Percentiles rank a stretch among this genome's conserved stretches.
Conservation (phyloP, 2,113 vertebrate genomes). For the Scartelaos histophorus region DNA sequence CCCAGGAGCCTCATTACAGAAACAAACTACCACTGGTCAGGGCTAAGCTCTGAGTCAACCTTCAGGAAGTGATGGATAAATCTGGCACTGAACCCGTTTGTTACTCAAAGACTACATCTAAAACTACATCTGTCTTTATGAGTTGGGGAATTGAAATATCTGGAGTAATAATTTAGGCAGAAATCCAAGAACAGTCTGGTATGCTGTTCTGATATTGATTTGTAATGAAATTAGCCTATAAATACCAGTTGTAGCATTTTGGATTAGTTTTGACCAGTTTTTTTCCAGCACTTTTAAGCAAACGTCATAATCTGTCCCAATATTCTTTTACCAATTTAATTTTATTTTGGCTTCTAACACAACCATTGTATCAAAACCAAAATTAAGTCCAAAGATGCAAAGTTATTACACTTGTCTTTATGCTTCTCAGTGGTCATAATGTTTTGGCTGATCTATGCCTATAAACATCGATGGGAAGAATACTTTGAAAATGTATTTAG, state of each 20-base stretch:
- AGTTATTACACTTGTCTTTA: too few species aligned
- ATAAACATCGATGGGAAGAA: too few species aligned
- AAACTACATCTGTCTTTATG: slow-evolving; percentile 38
- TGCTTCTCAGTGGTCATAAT: background rate
- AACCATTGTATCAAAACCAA: too few species aligned
- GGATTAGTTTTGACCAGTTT: too few species aligned
- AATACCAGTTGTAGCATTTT: too few species aligned
- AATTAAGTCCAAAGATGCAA: too few species aligned
- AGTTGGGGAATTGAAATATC: slow-evolving; percentile 20
- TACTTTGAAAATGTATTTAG: too few species aligned
- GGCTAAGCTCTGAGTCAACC: slow-evolving; percentile 1
- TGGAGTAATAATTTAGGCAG: slow-evolving; percentile 28
- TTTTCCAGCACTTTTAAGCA: background rate
- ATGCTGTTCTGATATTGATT: background rate
- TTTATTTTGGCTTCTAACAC: background rate
- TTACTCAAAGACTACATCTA: slow-evolving; percentile 19
- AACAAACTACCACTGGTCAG: background rate
- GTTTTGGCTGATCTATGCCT: background rate
- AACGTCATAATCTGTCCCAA: background rate
- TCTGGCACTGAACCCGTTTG: slow-evolving; percentile 16
- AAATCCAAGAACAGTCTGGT: background rate
- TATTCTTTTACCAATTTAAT: background rate
- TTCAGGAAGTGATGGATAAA: slow-evolving; percentile 33
- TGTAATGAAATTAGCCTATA: background rate
- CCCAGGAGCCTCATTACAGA: slow-evolving; percentile 18